Conservation (phyloP, 2,888 invertebrate species). For the Eupithecia insigniata region DNA sequence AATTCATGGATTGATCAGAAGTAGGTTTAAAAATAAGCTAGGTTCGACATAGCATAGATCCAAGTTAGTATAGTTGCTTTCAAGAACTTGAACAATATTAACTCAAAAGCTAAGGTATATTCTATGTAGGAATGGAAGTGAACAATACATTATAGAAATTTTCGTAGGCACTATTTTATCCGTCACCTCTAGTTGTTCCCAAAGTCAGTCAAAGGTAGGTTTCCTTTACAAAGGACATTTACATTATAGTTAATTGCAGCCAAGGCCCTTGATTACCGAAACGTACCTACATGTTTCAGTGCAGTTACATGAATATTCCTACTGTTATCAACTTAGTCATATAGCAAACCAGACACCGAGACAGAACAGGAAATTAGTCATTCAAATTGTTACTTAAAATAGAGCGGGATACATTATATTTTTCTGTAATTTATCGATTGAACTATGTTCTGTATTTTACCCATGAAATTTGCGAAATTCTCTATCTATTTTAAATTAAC, state of each 20-base stretch:
- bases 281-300: background rate
- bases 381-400: conserved; percentile 2
- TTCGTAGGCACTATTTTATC: background rate
- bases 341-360: conserved; percentile 13
- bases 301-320: background rate
- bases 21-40: no score
- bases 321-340: conserved; percentile 11
- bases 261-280: background rate
- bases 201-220: background rate
- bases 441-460: no score
- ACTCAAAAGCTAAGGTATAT: background rate
- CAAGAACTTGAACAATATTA: no score
- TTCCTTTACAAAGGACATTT: background rate
- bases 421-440: background rate
- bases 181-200: background rate
- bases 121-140: background rate
- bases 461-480: conserved; percentile 13
- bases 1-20: no score
- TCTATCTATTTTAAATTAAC: conserved; percentile 1
- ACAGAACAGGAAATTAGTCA: conserved; percentile 26
- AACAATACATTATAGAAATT: background rate
- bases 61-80: no score
- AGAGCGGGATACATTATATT: background rate
- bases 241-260: conserved; percentile 3
- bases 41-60: no score